A percentile compares a stretch with the other conserved stretches of the same genome.
Evolutionary conservation across 2,888 invertebrate species (phyloP).

Genomic region (Merodon equestris): DNA sequence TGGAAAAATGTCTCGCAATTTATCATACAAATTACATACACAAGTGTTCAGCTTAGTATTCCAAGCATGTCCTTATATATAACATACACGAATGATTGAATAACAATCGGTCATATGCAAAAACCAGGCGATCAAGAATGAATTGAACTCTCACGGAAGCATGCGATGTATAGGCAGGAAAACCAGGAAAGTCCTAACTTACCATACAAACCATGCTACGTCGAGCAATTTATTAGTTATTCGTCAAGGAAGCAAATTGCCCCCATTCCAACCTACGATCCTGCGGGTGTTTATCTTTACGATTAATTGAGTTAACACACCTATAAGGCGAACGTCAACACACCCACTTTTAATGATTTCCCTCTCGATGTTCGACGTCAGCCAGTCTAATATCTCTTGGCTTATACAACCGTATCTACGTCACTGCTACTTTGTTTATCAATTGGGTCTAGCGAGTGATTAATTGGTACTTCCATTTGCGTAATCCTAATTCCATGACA

Average conservation of each 20-base stretch:
- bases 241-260: conserved; percentile 16
- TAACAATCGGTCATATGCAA: conserved; percentile 31
- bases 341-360: conserved; percentile 10
- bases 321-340: neutral
- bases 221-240: conserved; percentile 35
- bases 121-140: conserved; percentile 41
- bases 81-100: conserved; percentile 1
- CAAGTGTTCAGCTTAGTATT: conserved; percentile 34
- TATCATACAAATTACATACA: conserved; percentile 23
- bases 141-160: conserved; percentile 36
- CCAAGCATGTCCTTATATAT: conserved; percentile 35
- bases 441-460: conserved; percentile 36
- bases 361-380: conserved; percentile 16
- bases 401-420: neutral
- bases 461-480: conserved; percentile 48
- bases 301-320: conserved; percentile 24
- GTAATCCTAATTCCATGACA: conserved; percentile 49
- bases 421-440: conserved; percentile 22
- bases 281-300: neutral
- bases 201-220: conserved; percentile 9
- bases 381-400: no score
- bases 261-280: conserved; percentile 2
- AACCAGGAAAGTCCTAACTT: conserved; percentile 30
- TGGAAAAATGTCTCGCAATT: conserved; percentile 31
- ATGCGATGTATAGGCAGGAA: neutral